Base-by-base conservation (phyloP, 1,140 invertebrate genomes). In the Schmidtea mediterranea region DNA sequence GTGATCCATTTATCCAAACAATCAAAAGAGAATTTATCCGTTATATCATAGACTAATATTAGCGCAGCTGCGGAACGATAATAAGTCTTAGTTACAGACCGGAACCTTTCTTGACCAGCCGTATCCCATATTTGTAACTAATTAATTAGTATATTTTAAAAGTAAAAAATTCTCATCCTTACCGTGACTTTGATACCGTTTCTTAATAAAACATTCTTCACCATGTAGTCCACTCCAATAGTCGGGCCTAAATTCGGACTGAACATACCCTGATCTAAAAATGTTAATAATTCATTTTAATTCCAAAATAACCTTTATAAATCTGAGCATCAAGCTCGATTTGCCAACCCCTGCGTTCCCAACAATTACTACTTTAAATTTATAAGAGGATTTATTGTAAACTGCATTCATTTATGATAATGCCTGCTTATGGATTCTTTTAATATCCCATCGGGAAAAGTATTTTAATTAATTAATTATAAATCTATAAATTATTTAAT, bases 71-170 rank as follows among this genome's bases (percentile, higher is more conserved):
- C 89, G 53, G 84, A 89, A 58, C 87, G 71, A 65, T 95, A 95
- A 67, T 95, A 95, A 62, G 83, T 90, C 66, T 92, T 83, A 6
- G 89, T 94, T 53, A 90, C 87, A 3, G 86, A 90, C 52, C 87
- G 74, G 66, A 95, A 95, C 55, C 83, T 72, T 63, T 94, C 87
- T 65, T 94, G 87, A 1, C 87, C 83, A 10, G 82, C 83, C 26
- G 82, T 89, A 61, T 94, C 87, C 84, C 84, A 92, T 57, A 94
- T 90, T 58, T 69, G 59, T 9, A 62, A 52, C 60, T 62, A 51
- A 15, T 32, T 32, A 56, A 54, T 22, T 1, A n/a, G 18, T 1
- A 46, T 12, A 5, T 41, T 10, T 26, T 8, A 9, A 46, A 24
- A 13, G 26, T 24, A 13, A 8, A 39, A 21, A 48, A 9, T 36